Evolutionary conservation across 2,888 invertebrate genomes (phyloP), one percentile per base, ranked within the genome.

Genomic region (Prosopocoilus inquinatus): DNA sequence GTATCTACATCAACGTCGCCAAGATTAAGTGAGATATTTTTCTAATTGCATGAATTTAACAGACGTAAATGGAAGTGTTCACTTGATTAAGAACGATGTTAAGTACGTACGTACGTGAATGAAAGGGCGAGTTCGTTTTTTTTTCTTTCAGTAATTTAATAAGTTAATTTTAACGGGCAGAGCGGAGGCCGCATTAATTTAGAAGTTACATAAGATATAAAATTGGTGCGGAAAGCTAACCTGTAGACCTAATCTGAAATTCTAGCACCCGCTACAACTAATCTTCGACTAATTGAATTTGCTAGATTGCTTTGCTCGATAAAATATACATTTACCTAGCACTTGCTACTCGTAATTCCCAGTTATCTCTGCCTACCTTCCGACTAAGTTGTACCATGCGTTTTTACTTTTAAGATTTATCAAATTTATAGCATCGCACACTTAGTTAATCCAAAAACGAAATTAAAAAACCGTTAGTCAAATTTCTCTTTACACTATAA

Each of bases 251-350:
- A 66, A 67, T 67, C 65, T 67, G 66, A 63, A 67, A 66, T 67
- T 67, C 64, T 64, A 64, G 64, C 64, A 63, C 66, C 63, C 65
- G 63, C 66, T 67, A 67, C 72, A 72, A 75, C 75, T 75, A 75
- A 75, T 75, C 75, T 75, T 75, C 71, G 69, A 70, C 75, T 75
- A 75, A 75, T 75, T 75, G 75, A 75, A 75, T 75, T 75, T 74
- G 72, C 74, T 75, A 75, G 75, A 75, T 75, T 75, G 75, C 75
- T 74, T 73, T 74, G 70, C 74, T 69, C 74, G 75, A 75, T 75
- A 75, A 75, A 75, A 74, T 75, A 74, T 75, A 75, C 75, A 75
- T 75, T 75, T 74, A 71, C 74, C 71, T 72, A 70, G 71, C 72
- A 72, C 72, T 72, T 71, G 68, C 67, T 65, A 67, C 66, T 60